Evolutionary conservation across 2,888 invertebrate genomes (phyloP), one percentile per base, ranked within the genome.

Genomic region (Nezara viridula): DNA sequence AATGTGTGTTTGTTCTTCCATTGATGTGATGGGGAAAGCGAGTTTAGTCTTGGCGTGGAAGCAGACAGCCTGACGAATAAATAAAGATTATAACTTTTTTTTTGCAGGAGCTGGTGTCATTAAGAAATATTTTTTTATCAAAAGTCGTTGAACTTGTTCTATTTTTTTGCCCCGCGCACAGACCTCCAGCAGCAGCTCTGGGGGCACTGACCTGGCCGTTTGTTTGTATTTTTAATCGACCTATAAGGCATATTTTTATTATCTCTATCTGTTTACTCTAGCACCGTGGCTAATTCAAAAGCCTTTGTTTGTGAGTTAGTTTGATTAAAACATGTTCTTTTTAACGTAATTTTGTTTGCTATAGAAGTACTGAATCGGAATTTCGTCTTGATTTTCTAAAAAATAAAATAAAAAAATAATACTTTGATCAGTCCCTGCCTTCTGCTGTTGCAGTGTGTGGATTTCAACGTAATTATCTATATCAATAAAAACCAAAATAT

Each of bases 101-200:
- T 37, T 73, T 32, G 0, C 27, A 5, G 60, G 21, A 27, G 32
- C 32, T 73, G 32, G 66, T 73, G 66, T 73, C 66, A 73, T 73
- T 73, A 73, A 73, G 32, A 73, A 73, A 66, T 37, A 37, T 73
- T 73, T 73, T 55, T 32, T 73, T 73, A 37, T 73, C 66, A 37
- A 73, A 73, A 37, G 66, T 21, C 66, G 37, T 73, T 73, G 66
- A 73, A 73, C 66, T 32, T 73, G 37, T 32, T 37, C 37, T 73
- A 37, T 37, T 73, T 73, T 73, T 73, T 73, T 37, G 14, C 60
- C 19, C 19, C 32, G 14, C 19, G 66, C 66, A 9, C 19, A 37
- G 66, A 21, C 66, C 66, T 73, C 66, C 66, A 73, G 3, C 66
- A 37, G 66, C 37, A 2, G 21, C 66, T 37, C 32, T 10, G 7